Conservation (phyloP, 2,113 vertebrate species). For the Petroica traversi region DNA sequence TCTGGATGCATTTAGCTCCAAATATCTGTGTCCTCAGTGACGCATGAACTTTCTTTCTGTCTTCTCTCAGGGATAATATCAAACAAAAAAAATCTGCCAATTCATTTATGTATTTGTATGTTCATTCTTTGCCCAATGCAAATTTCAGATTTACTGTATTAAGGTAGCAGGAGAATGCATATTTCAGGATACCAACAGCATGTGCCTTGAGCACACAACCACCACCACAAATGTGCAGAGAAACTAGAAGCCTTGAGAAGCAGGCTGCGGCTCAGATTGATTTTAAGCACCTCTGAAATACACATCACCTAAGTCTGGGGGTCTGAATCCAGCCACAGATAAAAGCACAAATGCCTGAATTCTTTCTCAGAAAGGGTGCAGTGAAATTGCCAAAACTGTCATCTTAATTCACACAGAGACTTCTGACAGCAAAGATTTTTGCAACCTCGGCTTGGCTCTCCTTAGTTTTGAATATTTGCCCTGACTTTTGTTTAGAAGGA, state of each 20-base stretch:
- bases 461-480: slow-evolving; percentile 5
- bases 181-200: background rate
- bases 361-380: background rate
- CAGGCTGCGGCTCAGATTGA: background rate
- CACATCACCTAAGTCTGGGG: background rate
- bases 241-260: background rate
- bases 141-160: background rate
- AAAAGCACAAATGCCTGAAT: background rate
- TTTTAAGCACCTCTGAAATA: background rate
- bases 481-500: slow-evolving; percentile 40
- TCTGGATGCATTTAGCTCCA: background rate
- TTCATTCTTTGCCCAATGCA: background rate
- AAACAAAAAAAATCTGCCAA: background rate
- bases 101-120: background rate
- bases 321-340: background rate
- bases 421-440: slow-evolving; percentile 9
- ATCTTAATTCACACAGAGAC: background rate
- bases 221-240: background rate
- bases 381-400: background rate
- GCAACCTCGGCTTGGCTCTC: background rate
- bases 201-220: accelerated
- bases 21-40: background rate
- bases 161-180: background rate
- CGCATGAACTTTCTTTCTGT: background rate
- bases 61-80: background rate